phyloP scores from a whole-genome alignment of 2,797 vertebrate species.

The Delichon dasypus region DNA sequence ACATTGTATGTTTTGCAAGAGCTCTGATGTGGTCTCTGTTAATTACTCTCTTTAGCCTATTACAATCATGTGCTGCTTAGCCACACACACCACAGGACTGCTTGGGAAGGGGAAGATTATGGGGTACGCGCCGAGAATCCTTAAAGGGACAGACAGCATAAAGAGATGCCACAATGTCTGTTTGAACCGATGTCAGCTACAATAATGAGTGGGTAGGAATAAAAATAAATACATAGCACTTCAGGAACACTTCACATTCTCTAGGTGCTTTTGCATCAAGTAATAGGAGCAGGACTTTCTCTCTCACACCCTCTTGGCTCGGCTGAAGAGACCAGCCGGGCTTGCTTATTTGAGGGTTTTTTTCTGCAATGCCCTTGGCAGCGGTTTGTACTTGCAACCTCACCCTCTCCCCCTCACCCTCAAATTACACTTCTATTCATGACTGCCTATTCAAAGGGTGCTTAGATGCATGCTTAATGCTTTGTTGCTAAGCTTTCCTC shows the following conservation, averaged over 20 bases:
- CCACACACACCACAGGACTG: conserved; percentile 3
- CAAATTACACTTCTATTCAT: conserved; percentile 32
- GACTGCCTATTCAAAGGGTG: neutral
- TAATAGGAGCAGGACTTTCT: neutral
- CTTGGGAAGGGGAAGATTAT: conserved; percentile 25
- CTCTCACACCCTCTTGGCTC: neutral
- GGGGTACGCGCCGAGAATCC: neutral
- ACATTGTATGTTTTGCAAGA: conserved; percentile 49
- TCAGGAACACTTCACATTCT: conserved; percentile 3
- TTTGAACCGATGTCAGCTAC: conserved; percentile 22
- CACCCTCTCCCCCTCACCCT: neutral
- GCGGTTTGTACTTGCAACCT: neutral
- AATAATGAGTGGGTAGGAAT: conserved; percentile 23
- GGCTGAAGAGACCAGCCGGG: neutral
- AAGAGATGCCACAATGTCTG: neutral
- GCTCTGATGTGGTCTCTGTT: conserved; percentile 59
- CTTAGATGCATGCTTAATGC: neutral
- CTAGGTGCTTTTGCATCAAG: neutral
- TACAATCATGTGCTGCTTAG: conserved; percentile 40
- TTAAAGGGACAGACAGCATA: neutral
- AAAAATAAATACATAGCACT: neutral
- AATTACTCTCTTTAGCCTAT: conserved; percentile 46
- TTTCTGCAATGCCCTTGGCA: neutral
- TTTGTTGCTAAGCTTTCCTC: conserved; percentile 7
- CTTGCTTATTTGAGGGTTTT: neutral